These are phyloP conservation scores for Amphimedon queenslandica DNA, from an alignment of 37 sponge, comb jelly and placozoan species.

Conservation along the genomic window DNA sequence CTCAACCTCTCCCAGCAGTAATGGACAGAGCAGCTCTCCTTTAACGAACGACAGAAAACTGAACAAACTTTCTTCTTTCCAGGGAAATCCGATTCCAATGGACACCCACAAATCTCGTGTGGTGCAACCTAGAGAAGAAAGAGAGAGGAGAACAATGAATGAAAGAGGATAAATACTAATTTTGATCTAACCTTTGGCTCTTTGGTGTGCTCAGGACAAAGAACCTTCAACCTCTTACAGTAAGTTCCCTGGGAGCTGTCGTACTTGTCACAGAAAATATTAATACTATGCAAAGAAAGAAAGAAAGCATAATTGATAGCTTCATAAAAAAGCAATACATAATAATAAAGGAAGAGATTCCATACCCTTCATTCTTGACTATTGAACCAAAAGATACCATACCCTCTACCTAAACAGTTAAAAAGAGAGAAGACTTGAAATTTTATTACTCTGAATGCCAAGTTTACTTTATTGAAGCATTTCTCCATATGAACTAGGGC, in stretches of 20 bases:
- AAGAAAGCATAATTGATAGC: neutral
- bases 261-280: conserved; percentile 92
- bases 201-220: conserved; percentile 97
- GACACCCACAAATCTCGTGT: conserved; percentile 95
- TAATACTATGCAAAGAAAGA: conserved; percentile 30
- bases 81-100: conserved; percentile 60
- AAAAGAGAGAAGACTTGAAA: neutral
- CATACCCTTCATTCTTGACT: conserved; percentile 79
- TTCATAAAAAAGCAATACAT: neutral
- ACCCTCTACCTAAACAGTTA: conserved; percentile 58
- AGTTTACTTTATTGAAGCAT: conserved; percentile 92
- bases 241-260: conserved; percentile 81
- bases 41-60: conserved; percentile 62
- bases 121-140: conserved; percentile 53
- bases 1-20: conserved; percentile 89
- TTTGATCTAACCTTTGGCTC: conserved; percentile 78
- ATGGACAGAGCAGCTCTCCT: conserved; percentile 77
- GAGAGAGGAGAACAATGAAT: neutral
- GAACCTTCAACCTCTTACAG: conserved; percentile 85
- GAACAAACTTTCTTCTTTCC: neutral
- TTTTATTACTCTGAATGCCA: neutral
- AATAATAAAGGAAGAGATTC: too few relatives aligned
- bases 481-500: conserved; percentile 92
- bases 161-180: neutral
- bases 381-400: conserved; percentile 73